Percentiles rank a stretch among this genome's conserved stretches.
Conservation (phyloP, 35 echinoderm and acorn worm species). For the Lytechinus variegatus region DNA sequence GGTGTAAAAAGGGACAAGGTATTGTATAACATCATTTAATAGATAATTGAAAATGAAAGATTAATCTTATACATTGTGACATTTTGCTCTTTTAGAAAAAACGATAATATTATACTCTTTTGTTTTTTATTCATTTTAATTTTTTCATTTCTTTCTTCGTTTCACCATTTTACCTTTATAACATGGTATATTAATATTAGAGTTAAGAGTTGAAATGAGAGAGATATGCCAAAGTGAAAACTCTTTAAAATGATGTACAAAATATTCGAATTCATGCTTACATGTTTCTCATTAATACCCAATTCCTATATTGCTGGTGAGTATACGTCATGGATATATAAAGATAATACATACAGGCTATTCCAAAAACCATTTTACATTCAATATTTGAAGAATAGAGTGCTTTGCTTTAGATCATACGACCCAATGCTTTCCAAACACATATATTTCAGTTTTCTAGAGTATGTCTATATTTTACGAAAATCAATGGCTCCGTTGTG, state of each 20-base stretch:
- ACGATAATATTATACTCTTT: no score
- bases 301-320: neutral
- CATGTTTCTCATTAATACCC: neutral
- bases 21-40: neutral
- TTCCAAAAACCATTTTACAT: neutral
- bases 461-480: conserved; percentile 2
- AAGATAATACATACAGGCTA: neutral
- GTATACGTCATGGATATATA: neutral
- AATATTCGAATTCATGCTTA: neutral
- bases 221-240: neutral
- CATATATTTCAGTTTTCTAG: neutral
- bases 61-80: neutral
- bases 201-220: neutral
- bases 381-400: conserved; percentile 23
- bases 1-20: neutral
- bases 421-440: conserved; percentile 14
- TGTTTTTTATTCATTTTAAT: no score
- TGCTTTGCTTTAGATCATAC: conserved; percentile 25
- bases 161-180: no score
- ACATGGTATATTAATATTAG: neutral
- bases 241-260: neutral
- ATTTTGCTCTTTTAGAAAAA: neutral
- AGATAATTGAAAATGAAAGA: neutral
- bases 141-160: no score
- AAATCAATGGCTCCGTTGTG: neutral